These are phyloP conservation scores for Menidia menidia DNA, from an alignment of 2,797 vertebrate species.

Conservation along the genomic window DNA sequence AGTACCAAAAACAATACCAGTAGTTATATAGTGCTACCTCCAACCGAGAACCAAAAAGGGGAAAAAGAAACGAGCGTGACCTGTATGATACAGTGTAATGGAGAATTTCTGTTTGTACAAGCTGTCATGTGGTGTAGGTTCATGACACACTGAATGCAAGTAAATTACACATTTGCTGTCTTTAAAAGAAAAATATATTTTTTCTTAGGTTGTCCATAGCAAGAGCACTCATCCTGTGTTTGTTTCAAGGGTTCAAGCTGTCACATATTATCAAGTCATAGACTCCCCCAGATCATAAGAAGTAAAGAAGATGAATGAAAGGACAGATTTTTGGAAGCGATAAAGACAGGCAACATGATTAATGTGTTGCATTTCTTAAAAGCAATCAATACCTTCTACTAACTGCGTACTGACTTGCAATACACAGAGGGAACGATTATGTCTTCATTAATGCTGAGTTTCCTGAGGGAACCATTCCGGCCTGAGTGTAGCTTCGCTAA, in stretches of 20 bases:
- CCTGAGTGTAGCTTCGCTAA: constrained; percentile 19
- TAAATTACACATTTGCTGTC: background rate
- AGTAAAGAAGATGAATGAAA: background rate
- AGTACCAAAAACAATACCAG: background rate
- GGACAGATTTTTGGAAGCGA: background rate
- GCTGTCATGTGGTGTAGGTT: too few relatives aligned
- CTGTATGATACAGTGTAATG: background rate
- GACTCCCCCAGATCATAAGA: background rate
- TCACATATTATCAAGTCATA: background rate
- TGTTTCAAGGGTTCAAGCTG: background rate
- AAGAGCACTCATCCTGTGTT: background rate
- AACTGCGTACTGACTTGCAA: constrained; percentile 6
- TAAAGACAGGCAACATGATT: background rate
- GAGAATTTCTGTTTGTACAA: background rate
- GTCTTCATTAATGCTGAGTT: background rate
- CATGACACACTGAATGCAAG: background rate
- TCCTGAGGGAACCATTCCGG: constrained; percentile 2
- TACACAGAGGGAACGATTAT: constrained; percentile 1
- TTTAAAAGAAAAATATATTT: background rate
- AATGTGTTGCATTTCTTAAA: background rate
- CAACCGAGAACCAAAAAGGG: background rate
- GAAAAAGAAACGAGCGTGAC: background rate
- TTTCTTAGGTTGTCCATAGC: constrained; percentile 2
- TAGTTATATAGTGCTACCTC: background rate
- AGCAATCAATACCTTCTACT: constrained; percentile 12